Evolutionary conservation across 2,113 vertebrate species (phyloP), one percentile per base, ranked within the genome.

Genomic region (Pogona vitticeps): DNA sequence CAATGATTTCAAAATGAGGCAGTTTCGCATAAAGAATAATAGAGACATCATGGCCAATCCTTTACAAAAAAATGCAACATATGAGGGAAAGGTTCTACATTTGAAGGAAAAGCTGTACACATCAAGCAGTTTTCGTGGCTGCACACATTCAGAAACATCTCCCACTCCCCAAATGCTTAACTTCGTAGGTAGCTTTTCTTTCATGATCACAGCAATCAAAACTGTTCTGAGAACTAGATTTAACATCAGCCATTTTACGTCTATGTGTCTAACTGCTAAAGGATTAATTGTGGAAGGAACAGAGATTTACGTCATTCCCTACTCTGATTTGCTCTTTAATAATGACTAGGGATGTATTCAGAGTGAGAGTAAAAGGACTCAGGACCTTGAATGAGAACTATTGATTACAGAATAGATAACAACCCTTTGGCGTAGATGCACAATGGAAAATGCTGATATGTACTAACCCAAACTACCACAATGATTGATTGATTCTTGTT

Each of bases 311-410:
- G 14, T 78, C 33, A 31, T 46, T 36, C 36, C 67, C 28, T 46
- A 18, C 72, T 73, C 28, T 46, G 7, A 68, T 26, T 68, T 67
- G 8, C 71, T 26, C 40, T 80, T 56, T 21, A 73, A 86, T 31
- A 72, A 86, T 80, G 12, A 63, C 52, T 31, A 38, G 10, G 77
- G 65, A 79, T 79, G 12, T 40, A 21, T 58, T n/a, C 17, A 63
- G 33, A 80, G 28, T 33, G 18, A 72, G 56, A 56, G 38, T 20
- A 31, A 86, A 80, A 28, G 2, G 85, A 42, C 31, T 71, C 5
- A 15, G 52, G 76, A 79, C 76, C 84, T 79, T 85, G 46, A 85
- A 78, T 31, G 28, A 79, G 85, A 40, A 18, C 56, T 73, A 72
- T 61, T 33, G 68, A 86, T 72, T 80, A 67, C 21, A n/a, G 76